Evolutionary conservation across 2,797 vertebrate species (phyloP).

Genomic region (Argentina silus): DNA sequence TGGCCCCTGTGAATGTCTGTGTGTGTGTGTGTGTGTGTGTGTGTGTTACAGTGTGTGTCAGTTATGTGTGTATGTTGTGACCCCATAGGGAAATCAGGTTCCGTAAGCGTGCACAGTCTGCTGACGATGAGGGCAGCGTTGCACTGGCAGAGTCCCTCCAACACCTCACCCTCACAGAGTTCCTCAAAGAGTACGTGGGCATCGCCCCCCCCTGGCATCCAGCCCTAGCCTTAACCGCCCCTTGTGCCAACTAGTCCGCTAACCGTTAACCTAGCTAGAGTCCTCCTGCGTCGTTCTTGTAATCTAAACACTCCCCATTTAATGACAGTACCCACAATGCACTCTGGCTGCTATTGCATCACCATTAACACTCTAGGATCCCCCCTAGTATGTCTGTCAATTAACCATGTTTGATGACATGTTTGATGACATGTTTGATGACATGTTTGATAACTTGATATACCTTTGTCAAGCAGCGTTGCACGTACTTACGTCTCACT

Average conservation of each 20-base stretch:
- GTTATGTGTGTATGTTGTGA: slow-evolving; percentile 43
- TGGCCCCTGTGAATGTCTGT: slow-evolving; percentile 9
- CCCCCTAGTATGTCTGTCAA: slow-evolving; percentile 1
- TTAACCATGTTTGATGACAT: neutral
- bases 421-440: no score
- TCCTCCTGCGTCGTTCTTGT: neutral
- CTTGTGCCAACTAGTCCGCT: neutral
- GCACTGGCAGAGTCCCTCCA: slow-evolving; percentile 81
- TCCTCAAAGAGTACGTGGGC: slow-evolving; percentile 85
- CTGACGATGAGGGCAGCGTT: slow-evolving; percentile 78
- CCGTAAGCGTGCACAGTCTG: slow-evolving; percentile 79
- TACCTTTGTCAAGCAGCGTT: neutral
- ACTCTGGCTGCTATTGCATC: slow-evolving; percentile 30
- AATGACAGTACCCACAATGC: slow-evolving; percentile 18
- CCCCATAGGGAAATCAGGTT: slow-evolving; percentile 79
- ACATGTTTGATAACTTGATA: neutral
- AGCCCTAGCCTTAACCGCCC: slow-evolving; percentile 7
- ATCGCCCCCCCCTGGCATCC: slow-evolving; percentile 3
- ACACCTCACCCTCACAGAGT: slow-evolving; percentile 84
- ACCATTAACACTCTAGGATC: slow-evolving; percentile 20
- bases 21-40: slow-evolving; percentile 19
- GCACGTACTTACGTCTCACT: no score
- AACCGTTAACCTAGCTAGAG: neutral
- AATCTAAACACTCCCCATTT: neutral
- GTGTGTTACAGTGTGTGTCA: neutral